These are phyloP conservation scores for Habroteleia sp. DNA, from an alignment of 2,888 invertebrate species.

Conservation along the genomic window DNA sequence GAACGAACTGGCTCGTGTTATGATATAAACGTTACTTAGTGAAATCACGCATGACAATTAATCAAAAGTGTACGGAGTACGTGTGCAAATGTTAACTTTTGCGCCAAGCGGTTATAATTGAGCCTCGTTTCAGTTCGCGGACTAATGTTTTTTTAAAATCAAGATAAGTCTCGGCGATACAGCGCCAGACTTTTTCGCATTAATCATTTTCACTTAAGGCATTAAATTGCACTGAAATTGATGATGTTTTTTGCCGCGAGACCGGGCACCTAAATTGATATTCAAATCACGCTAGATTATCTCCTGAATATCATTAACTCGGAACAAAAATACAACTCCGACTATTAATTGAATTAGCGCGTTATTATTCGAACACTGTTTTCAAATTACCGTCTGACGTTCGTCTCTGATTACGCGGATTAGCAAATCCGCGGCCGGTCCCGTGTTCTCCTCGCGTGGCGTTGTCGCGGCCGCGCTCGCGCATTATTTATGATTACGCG, in stretches of 20 bases:
- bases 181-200: constrained; percentile 17
- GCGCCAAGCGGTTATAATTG: constrained; percentile 11
- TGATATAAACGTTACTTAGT: constrained; percentile 22
- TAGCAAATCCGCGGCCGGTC: constrained; percentile 8
- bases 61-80: constrained; percentile 19
- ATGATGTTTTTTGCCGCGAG: constrained; percentile 3
- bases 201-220: constrained; percentile 18
- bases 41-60: constrained; percentile 40
- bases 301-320: neutral
- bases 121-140: constrained; percentile 3
- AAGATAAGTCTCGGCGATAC: constrained; percentile 22
- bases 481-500: constrained; percentile 39
- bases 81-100: constrained; percentile 15
- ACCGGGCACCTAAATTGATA: constrained; percentile 7
- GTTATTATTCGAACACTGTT: constrained; percentile 1
- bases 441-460: constrained; percentile 2
- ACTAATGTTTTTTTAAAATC: constrained; percentile 15
- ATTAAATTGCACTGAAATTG: constrained; percentile 6
- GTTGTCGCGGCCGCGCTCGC: constrained; percentile 13
- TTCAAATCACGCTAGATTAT: constrained; percentile 11
- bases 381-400: neutral
- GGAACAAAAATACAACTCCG: neutral
- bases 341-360: constrained; percentile 10
- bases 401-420: constrained; percentile 4
- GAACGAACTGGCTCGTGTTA: constrained; percentile 18